Percentiles rank a stretch among this genome's conserved stretches.
Conservation (phyloP, 1,140 invertebrate species). For the Saccostrea echinata region DNA sequence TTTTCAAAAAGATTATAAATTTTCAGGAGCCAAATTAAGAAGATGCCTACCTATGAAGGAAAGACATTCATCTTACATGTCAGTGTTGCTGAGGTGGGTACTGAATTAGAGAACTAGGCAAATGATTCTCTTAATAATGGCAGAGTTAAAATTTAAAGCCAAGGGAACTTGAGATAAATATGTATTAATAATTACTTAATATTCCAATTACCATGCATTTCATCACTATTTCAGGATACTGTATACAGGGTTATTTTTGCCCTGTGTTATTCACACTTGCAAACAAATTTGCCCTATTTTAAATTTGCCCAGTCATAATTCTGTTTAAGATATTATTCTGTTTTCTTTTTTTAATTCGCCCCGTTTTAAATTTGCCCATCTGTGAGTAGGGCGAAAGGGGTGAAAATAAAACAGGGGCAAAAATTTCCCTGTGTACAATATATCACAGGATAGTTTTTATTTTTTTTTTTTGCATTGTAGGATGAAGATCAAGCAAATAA, state of each 20-base stretch:
- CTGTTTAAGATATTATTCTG: too few species aligned
- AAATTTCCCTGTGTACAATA: too few species aligned
- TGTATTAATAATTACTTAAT: neutral
- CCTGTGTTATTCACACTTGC: too few species aligned
- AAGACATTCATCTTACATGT: slow-evolving; percentile 98
- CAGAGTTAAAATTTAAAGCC: neutral
- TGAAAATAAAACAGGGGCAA: too few species aligned
- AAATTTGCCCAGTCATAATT: too few species aligned
- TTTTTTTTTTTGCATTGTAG: slow-evolving; percentile 74
- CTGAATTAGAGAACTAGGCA: neutral
- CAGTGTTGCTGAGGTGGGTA: slow-evolving; percentile 85
- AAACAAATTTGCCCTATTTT: too few species aligned
- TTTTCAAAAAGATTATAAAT: neutral
- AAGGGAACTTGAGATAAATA: too few species aligned
- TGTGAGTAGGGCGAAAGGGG: too few species aligned
- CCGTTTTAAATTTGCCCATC: too few species aligned
- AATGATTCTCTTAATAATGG: neutral
- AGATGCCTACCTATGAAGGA: slow-evolving; percentile 95
- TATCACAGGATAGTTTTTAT: slow-evolving; percentile 51
- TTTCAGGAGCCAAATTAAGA: slow-evolving; percentile 89
- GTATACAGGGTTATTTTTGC: too few species aligned
- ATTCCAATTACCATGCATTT: neutral
- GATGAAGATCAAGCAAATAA: slow-evolving; percentile 66
- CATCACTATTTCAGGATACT: slow-evolving; percentile 40
- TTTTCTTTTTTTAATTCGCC: too few species aligned